These are phyloP conservation scores for Alosa alosa DNA, from an alignment of 2,113 vertebrate species.

Conservation along the genomic window DNA sequence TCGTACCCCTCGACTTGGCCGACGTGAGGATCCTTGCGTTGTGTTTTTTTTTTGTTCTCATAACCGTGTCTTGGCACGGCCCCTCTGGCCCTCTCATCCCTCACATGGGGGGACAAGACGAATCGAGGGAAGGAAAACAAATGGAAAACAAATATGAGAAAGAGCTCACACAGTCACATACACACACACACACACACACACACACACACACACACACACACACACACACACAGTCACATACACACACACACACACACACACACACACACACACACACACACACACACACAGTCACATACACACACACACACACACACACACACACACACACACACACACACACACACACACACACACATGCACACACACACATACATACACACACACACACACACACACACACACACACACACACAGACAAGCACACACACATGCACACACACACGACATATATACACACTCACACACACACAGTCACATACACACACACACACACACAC, in stretches of 20 bases:
- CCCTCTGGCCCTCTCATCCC: conserved; percentile 25
- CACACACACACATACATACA: not conserved
- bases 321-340: not conserved
- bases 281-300: not conserved
- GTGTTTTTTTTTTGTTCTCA: conserved; percentile 21
- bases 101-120: conserved; percentile 24
- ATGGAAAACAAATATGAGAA: not conserved
- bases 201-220: not conserved
- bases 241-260: not conserved
- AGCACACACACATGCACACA: no score
- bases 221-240: no score
- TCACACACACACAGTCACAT: no score
- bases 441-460: no score
- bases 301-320: not conserved
- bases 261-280: not conserved
- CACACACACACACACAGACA: not conserved
- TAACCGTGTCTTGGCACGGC: conserved; percentile 17
- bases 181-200: not conserved
- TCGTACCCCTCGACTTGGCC: not conserved
- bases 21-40: not conserved
- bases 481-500: no score
- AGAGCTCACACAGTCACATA: not conserved
- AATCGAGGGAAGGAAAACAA: conserved; percentile 10
- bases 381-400: not conserved
- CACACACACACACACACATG: not conserved